A percentile compares a stretch with the other conserved stretches of the same genome.
These are phyloP conservation scores for Trichacis sp. DNA, from an alignment of 2,888 invertebrate species.

Conservation along the genomic window DNA sequence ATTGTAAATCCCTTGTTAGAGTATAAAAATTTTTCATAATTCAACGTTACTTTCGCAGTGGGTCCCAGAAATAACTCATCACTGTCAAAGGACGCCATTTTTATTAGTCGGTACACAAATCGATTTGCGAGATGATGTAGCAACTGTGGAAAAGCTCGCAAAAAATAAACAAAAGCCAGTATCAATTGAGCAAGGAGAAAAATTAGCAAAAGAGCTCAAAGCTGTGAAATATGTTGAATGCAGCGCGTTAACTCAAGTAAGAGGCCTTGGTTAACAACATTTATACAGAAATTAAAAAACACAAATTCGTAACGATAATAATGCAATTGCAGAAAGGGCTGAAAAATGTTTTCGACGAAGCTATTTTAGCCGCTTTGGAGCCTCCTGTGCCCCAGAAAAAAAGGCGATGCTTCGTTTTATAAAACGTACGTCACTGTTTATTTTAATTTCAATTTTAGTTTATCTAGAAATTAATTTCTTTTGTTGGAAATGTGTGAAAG, in stretches of 20 bases:
- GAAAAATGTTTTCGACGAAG: conserved; percentile 99
- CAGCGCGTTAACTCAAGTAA: conserved; percentile 97
- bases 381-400: conserved; percentile 96
- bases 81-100: conserved; percentile 99
- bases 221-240: conserved; percentile 99
- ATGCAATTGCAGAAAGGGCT: conserved; percentile 89
- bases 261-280: too few relatives aligned
- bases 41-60: conserved; percentile 76
- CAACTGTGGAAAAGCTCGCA: conserved; percentile 93
- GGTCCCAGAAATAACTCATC: conserved; percentile 99
- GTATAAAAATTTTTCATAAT: too few relatives aligned
- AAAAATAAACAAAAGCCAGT: conserved; percentile 99
- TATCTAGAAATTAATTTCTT: too few relatives aligned
- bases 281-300: too few relatives aligned
- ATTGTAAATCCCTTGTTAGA: too few relatives aligned
- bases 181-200: conserved; percentile 94
- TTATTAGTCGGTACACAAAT: conserved; percentile 97
- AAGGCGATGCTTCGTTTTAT: conserved; percentile 87
- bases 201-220: conserved; percentile 95
- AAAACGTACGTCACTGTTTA: too few relatives aligned
- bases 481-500: too few relatives aligned
- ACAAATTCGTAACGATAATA: too few relatives aligned
- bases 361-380: conserved; percentile 96
- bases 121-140: conserved; percentile 95
- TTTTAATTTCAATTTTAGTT: too few relatives aligned